Base-by-base conservation (phyloP, 2,888 invertebrate genomes). In the Leucoptera coffeella region DNA sequence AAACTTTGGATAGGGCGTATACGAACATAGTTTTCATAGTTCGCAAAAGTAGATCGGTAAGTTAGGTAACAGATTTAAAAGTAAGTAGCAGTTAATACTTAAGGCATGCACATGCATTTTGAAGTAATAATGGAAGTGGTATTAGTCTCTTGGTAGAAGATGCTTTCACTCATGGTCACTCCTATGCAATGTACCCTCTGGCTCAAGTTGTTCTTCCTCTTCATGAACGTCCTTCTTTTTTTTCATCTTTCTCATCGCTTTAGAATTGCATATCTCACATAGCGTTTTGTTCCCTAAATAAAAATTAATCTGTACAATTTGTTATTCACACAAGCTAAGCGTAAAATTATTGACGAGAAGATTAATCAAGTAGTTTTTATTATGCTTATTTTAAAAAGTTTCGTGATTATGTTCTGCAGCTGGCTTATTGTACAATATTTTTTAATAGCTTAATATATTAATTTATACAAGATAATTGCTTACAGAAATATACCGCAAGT, bases 401-500 rank as follows among this genome's bases (percentile, higher is more conserved):
- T 9, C 10, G 19, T n/a, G 19, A n/a, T 9, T 10, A 19, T 4
- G 10, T 3, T 14, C n/a, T 13, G 5, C 14, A 14, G 14, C 14
- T 10, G 9, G 23, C 14, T n/a, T 23, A 17, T 5, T 11, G 10
- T 3, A 19, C 2, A 17, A 25, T 17, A 20, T n/a, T 20, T 12
- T 5, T 25, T 13, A 26, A n/a, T n/a, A n/a, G n/a, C n/a, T n/a
- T n/a, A n/a, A n/a, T n/a, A n/a, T n/a, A n/a, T n/a, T n/a, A n/a
- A n/a, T 28, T 19, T 30, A 26, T n/a, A 31, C 29, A 27, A 14
- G 25, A 27, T 29, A 29, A 14, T 17, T 14, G 80, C 89, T 90
- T 80, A 93, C 92, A 93, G 59, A 93, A 92, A 54, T 90, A 92
- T 14, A 93, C 85, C 5, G 92, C 91, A 35, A 93, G 65, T 19